These are phyloP conservation scores for Vidua macroura DNA, from an alignment of 2,113 vertebrate genomes.

Conservation along the genomic window DNA sequence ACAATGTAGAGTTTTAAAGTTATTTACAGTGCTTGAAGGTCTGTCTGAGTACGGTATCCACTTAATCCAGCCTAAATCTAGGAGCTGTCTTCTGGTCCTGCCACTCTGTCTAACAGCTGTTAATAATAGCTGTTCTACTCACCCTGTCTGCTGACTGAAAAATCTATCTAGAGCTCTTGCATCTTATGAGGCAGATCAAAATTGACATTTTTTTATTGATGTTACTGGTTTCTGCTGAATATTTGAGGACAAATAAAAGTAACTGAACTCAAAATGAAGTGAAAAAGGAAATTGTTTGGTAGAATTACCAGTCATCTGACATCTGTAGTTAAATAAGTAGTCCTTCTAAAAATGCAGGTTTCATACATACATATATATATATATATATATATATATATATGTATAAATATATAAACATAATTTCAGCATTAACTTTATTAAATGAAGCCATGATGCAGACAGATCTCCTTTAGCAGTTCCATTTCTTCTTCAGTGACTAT, in stretches of 20 bases:
- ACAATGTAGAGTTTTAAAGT: conserved; percentile 32
- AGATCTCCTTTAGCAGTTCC: neutral
- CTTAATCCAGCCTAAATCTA: conserved; percentile 61
- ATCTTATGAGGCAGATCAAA: conserved; percentile 68
- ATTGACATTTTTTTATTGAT: conserved; percentile 70
- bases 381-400: neutral
- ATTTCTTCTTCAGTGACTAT: neutral
- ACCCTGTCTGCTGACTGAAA: conserved; percentile 46
- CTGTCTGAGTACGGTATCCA: conserved; percentile 29
- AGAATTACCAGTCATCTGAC: conserved; percentile 23
- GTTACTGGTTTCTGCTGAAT: conserved; percentile 58
- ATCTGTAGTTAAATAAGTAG: conserved; percentile 22
- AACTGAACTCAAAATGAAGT: conserved; percentile 29
- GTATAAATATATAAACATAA: neutral
- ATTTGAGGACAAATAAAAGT: conserved; percentile 65
- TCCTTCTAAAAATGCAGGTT: neutral
- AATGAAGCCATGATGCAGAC: neutral
- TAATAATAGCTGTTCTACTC: conserved; percentile 67
- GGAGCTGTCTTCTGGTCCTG: conserved; percentile 39
- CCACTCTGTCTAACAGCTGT: conserved; percentile 52
- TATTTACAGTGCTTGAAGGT: conserved; percentile 64
- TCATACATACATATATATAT: neutral
- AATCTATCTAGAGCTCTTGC: conserved; percentile 63
- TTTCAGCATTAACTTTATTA: neutral
- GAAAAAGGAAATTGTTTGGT: conserved; percentile 10